A percentile compares a stretch with the other conserved stretches of the same genome.
Evolutionary conservation across 2,888 invertebrate genomes (phyloP).

Genomic region (Pomacea canaliculata): DNA sequence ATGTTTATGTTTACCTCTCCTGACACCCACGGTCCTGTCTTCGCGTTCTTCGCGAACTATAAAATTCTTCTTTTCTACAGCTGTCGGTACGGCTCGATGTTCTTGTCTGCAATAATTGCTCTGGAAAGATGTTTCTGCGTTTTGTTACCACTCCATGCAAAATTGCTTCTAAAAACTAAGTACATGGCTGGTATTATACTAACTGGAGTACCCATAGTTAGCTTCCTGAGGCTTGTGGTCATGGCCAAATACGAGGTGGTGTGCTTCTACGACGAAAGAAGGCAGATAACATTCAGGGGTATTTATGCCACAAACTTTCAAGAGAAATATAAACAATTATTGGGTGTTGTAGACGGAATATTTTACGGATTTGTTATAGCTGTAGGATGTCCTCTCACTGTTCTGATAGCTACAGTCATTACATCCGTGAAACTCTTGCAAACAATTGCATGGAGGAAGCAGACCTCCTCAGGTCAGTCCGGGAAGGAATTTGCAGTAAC

Average conservation of each 20-base stretch:
- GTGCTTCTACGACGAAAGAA: neutral
- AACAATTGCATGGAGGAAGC: neutral
- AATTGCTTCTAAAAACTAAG: neutral
- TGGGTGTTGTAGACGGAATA: neutral
- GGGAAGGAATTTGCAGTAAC: slow-evolving; percentile 3
- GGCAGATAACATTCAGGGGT: neutral
- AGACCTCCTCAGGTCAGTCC: neutral
- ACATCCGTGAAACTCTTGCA: neutral
- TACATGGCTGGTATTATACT: neutral
- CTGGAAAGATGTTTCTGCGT: slow-evolving; percentile 1
- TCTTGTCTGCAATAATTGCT: neutral
- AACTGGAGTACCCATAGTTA: neutral
- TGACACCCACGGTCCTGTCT: neutral
- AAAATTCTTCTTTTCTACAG: neutral
- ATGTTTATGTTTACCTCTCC: no score
- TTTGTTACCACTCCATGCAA: neutral
- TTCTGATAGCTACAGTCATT: neutral
- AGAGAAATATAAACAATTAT: neutral
- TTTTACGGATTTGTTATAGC: slow-evolving; percentile 2
- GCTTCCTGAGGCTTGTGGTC: neutral
- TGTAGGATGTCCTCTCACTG: neutral
- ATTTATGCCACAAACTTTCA: neutral
- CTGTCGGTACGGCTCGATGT: neutral
- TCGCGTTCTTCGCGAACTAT: neutral
- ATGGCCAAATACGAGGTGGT: neutral